Base-by-base conservation (phyloP, 2,888 invertebrate species). In the Eupithecia centaureata region DNA sequence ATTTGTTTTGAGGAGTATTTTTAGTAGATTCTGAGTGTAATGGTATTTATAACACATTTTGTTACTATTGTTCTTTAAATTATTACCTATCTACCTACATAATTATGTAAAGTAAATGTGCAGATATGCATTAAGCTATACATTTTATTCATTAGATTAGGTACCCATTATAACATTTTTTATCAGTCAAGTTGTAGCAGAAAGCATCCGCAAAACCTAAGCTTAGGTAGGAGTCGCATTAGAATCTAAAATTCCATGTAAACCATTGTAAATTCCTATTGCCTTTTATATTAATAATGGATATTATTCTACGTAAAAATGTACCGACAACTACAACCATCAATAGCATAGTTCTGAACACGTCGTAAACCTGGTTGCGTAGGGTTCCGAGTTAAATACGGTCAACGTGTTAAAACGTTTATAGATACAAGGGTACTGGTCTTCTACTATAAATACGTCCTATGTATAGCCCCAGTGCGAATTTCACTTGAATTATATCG, bases 311-410 rank as follows among this genome's bases (percentile, higher is more conserved):
- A 10, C 12, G 22, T 47, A 22, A 47, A 42, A 47, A 47, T 10
- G 18, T 18, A 22, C 22, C 18, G 47, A 22, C 22, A 42, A 42
- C 18, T 42, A 42, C 18, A 18, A 42, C 10, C 42, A 47, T 47
- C 10, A 47, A 47, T 35, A 32, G 58, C 7, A 33, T 35, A 15
- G 30, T 35, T 25, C 25, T 18, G 42, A 64, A 59, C 38, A 35
- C 15, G 35, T 47, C 47, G 60, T 15, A 58, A 58, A 58, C 58
- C 33, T 47, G 22, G 47, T 47, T 47, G 47, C 47, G 47, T 47
- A 47, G 47, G 47, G 22, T 22, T 4, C 3, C 4, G 47, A 47
- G 18, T 10, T 47, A 22, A 22, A 47, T 22, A 47, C 47, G 22
- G 47, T 22, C 22, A 22, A 47, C 47, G 18, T 47, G 18, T 47